Evolutionary conservation across 92 coral and sea anemone species (phyloP), one percentile per base, ranked within the genome.

Genomic region (Micromussa lordhowensis): DNA sequence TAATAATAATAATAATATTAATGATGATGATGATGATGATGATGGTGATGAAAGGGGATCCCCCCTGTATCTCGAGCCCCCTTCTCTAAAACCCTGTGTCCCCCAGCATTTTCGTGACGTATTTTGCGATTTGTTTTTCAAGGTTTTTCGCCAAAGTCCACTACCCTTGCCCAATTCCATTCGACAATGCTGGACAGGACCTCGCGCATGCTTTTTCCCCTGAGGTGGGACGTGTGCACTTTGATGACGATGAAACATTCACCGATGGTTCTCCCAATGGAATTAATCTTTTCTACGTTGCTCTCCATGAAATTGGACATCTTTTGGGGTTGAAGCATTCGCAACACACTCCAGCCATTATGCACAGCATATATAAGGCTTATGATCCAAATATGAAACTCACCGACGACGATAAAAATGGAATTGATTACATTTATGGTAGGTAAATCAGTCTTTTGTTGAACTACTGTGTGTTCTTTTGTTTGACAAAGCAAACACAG

Each of bases 281-380:
- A 3, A 92, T 83, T 21, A 94, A 95, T 91, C 82, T 97, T 35
- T 87, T 92, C 14, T 81, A 96, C 1, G 94, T 94, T 55, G 96
- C 98, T 18, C 92, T 93, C 34, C 99, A 97, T 70, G 99, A 97
- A 91, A 95, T 97, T 29, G 99, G 99, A 36, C 99, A 95, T 68
- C 91, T 82, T 26, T 85, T 97, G 11, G 99, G 99, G 3, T 84
- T 97, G 14, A 84, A 75, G 61, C 99, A 97, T 77, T 88, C 95
- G 6, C 66, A 35, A 26, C 40, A 86, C 6, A 24, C 77, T 22
- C 28, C 74, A 0, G 85, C 99, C 1, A 75, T 95, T 24, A 97
- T 97, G 99, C 44, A 94, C 48, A 88, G 90, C 16, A 83, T 61
- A 36, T 93, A 96, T 83, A 92, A 68, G 29, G 90, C 93, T 8